Percentiles rank a stretch among this genome's conserved stretches.
Conservation (phyloP, 2,113 vertebrate genomes). For the Hymenochirus boettgeri region DNA sequence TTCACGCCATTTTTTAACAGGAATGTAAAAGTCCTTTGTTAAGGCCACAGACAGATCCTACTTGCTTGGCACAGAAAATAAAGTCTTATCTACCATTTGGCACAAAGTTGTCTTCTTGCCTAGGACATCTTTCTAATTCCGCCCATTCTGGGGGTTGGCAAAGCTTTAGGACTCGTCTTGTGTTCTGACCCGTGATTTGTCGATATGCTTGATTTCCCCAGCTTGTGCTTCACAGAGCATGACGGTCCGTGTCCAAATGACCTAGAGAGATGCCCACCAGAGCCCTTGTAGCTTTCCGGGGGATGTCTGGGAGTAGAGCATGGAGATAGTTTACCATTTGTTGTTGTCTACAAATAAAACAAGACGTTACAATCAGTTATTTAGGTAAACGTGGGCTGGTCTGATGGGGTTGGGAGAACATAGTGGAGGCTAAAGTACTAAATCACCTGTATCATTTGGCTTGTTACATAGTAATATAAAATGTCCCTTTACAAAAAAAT, state of each 20-base stretch:
- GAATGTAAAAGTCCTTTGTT: too few relatives aligned
- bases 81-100: conserved; percentile 27
- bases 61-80: conserved; percentile 35
- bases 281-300: conserved; percentile 46
- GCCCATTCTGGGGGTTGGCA: not conserved
- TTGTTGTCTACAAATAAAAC: conserved; percentile 40
- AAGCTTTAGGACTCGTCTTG: conserved; percentile 41
- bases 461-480: too few relatives aligned
- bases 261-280: not conserved
- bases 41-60: too few relatives aligned
- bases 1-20: too few relatives aligned
- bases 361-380: too few relatives aligned
- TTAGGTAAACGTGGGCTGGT: too few relatives aligned
- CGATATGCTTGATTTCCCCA: conserved; percentile 41
- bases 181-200: conserved; percentile 32
- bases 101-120: conserved; percentile 51
- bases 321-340: conserved; percentile 48
- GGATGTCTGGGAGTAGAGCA: conserved; percentile 49
- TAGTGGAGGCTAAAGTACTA: too few relatives aligned
- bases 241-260: conserved; percentile 45
- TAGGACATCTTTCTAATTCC: conserved; percentile 18
- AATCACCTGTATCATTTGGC: too few relatives aligned
- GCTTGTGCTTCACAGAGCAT: conserved; percentile 46
- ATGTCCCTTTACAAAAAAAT: too few relatives aligned
- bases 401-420: too few relatives aligned